Base-by-base conservation (phyloP, 64 coral and sea anemone genomes). In the Montipora efflorescens region DNA sequence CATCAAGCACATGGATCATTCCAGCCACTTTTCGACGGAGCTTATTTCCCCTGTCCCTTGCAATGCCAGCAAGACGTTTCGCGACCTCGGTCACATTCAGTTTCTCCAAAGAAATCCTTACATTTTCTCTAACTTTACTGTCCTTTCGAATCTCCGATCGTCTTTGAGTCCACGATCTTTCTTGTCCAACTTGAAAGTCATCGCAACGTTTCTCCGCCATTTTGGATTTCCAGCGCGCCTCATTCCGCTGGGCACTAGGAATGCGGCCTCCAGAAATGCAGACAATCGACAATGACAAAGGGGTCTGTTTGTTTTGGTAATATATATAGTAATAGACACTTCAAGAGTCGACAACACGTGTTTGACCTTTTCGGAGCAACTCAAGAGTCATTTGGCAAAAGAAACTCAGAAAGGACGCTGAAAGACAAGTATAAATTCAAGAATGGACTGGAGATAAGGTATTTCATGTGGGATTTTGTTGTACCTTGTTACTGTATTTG, bases 21-120 rank as follows among this genome's bases (percentile, higher is more conserved):
- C 70, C 70, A 74, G n/a, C 70, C 70, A 88, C 69, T 88, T 55
- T 55, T 55, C 75, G 48, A n/a, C 52, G 48, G 14, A 53, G 45
- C 19, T 19, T 74, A 53, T 52, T 51, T 74, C 68, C 53, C 36
- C 53, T 75, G 14, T 88, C 69, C 50, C 53, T 69, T 70, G 75
- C 85, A 88, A 88, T 88, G 48, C 85, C 85, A 88, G 85, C 85
- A 11, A 88, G 85, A 11, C n/a, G n/a, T n/a, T n/a, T n/a, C n/a
- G n/a, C n/a, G n/a, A n/a, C n/a, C n/a, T n/a, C n/a, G n/a, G n/a
- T n/a, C n/a, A n/a, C n/a, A n/a, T n/a, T n/a, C n/a, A n/a, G n/a
- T 52, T 70, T 75, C 55, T 88, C 70, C 43, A 88, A 51, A 48
- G 86, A 88, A 74, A 46, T 88, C 70, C 85, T 70, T 52, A 88